Base-by-base conservation (phyloP, 2,888 invertebrate genomes). In the Acronicta psi region DNA sequence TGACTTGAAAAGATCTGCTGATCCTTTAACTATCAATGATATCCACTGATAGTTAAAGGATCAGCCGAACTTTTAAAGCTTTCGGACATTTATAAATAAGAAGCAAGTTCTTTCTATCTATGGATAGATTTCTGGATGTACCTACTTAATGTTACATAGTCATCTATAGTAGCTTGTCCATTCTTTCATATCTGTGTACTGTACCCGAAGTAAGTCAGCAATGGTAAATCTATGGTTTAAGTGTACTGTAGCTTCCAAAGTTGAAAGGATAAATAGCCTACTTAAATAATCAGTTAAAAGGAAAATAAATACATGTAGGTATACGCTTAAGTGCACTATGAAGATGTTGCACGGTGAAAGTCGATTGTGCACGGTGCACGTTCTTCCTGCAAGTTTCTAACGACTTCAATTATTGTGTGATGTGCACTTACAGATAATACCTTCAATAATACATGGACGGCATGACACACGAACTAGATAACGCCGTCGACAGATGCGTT, bases 371-470 rank as follows among this genome's bases (percentile, higher is more conserved):
- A 62, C 47, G 63, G 36, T 56, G 52, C 71, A 62, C 59, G 66
- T 46, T 64, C 71, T 74, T 74, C 74, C 74, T 74, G 57, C 56
- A 66, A 61, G 71, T 69, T 72, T 73, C 64, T 73, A 58, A 56
- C 57, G 54, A 66, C 69, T 58, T 53, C 43, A 69, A 58, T 69
- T 59, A 68, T 29, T 64, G 20, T 23, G 29, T 29, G 40, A 23
- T 46, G 34, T 50, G 29, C 49, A 40, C 16, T 43, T 55, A 49
- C 34, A 23, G 4, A 14, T 37, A 23, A 47, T 38, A 9, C 34
- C 10, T 36, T 38, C 11, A 18, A 20, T 34, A 20, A 42, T 0
- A 13, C 13, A 31, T 4, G 13, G 13, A 13, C 13, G 5, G 25
- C 3, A 0, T 13, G 31, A 13, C 5, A 13, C 13, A 31, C 13